Conservation (phyloP, 2,797 vertebrate genomes). For the Rhinoraja longicauda region DNA sequence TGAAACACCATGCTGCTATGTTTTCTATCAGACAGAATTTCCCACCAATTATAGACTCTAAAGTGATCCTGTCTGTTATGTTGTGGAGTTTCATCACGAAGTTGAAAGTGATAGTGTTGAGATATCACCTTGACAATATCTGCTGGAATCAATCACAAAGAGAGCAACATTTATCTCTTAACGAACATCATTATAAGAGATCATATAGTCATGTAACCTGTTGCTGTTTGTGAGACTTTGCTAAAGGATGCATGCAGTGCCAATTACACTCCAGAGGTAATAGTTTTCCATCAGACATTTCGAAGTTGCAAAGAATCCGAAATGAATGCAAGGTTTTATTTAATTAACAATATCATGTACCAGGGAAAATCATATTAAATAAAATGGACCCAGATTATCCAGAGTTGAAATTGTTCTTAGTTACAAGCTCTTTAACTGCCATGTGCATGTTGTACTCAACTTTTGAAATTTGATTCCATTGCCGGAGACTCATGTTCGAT, state of each 20-base stretch:
- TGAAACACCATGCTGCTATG: neutral
- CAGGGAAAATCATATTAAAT: too few species aligned
- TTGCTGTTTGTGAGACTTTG: neutral
- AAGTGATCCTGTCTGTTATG: neutral
- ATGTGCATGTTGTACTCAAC: too few species aligned
- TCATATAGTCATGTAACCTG: neutral
- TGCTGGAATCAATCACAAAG: neutral
- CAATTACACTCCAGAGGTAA: neutral
- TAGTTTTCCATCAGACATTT: neutral
- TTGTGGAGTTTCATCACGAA: neutral
- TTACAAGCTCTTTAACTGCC: too few species aligned
- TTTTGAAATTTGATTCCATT: too few species aligned
- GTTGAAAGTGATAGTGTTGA: neutral
- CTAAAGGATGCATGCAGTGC: neutral
- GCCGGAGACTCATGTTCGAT: too few species aligned
- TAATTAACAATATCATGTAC: neutral
- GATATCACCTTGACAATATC: neutral
- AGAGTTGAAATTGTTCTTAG: too few species aligned
- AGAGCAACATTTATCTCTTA: neutral
- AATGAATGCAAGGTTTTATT: neutral
- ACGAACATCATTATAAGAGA: neutral
- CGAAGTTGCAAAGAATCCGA: neutral
- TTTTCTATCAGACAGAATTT: neutral
- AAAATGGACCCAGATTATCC: too few species aligned
- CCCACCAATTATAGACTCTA: neutral